Evolutionary conservation across 2,888 invertebrate species (phyloP).

Genomic region (Parnassius glacialis): DNA sequence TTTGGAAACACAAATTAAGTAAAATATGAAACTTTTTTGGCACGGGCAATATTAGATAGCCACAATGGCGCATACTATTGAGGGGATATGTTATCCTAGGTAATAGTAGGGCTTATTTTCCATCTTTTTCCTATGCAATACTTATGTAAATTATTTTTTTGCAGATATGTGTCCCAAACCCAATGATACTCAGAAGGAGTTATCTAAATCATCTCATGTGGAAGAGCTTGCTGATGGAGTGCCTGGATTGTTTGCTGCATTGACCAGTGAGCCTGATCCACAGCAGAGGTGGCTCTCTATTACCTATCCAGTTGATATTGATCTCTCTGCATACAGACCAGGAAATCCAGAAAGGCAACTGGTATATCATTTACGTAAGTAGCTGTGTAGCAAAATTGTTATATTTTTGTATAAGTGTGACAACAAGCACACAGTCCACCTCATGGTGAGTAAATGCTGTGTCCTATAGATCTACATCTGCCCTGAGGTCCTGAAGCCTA

Average conservation of each 20-base stretch:
- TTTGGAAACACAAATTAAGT: too few species aligned
- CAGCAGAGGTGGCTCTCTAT: constrained; percentile 91
- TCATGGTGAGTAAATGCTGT: too few species aligned
- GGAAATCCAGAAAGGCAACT: constrained; percentile 84
- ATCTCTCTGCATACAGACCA: constrained; percentile 83
- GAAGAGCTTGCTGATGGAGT: constrained; percentile 91
- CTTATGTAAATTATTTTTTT: constrained; percentile 32
- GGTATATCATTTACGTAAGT: constrained; percentile 87
- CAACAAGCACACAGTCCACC: too few species aligned
- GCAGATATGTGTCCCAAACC: constrained; percentile 94
- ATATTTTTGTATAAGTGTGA: neutral
- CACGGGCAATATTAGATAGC: too few species aligned
- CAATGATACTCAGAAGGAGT: constrained; percentile 86
- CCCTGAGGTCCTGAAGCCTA: too few species aligned
- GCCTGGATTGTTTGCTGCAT: constrained; percentile 90
- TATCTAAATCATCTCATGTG: constrained; percentile 90
- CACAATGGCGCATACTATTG: too few species aligned
- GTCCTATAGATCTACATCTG: too few species aligned
- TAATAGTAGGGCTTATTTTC: too few species aligned
- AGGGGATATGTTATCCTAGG: too few species aligned
- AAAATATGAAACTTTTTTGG: too few species aligned
- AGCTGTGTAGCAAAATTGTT: neutral
- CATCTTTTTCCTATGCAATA: too few species aligned
- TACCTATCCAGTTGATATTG: constrained; percentile 89
- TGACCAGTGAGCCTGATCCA: constrained; percentile 89